Evolutionary conservation across 2,113 vertebrate species (phyloP), one percentile per base, ranked within the genome.

Genomic region (Colius striatus): DNA sequence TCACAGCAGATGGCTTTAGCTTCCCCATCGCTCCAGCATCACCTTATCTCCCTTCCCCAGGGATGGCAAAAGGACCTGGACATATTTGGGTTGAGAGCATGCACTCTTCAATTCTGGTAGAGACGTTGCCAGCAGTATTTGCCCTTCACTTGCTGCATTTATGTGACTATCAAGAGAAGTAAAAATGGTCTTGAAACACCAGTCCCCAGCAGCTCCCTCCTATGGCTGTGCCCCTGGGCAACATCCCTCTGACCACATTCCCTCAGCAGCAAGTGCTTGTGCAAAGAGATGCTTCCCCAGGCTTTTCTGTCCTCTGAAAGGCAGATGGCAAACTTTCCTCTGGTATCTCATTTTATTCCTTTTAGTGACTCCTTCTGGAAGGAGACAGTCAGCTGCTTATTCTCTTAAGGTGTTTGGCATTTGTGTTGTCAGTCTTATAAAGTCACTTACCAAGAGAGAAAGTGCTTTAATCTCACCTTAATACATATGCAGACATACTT

Each of bases 21-120:
- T 65, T 5, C 60, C 76, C 32, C 45, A 9, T 16, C 6, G 0
- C 6, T 60, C 32, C 2, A 1, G 26, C 1, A 0, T 58, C 38
- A 6, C 14, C 9, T 11, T 5, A 4, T 10, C 12, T 3, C 15
- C 20, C 23, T 68, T 79, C 6, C 11, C 23, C 2, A 6, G 48
- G 30, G 68, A 48, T 8, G 54, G 38, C 29, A 63, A 61, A 11
- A 57, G 38, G 32, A 61, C 3, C 5, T 20, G 22, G 43, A 6
- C 2, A 0, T 38, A 3, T 45, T 43, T 68, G 26, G 32, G 18
- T 79, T 48, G 32, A 82, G 43, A 68, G 18, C 34, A 32, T 14
- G 5, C 11, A 2, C 27, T 62, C 30, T n/a, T 65, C 22, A 87
- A 47, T 70, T 80, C 25, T 27, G 34, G 45, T 17, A 38, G 61